Base-by-base conservation (phyloP, 2,888 invertebrate species). In the Thymelicus sylvestris region DNA sequence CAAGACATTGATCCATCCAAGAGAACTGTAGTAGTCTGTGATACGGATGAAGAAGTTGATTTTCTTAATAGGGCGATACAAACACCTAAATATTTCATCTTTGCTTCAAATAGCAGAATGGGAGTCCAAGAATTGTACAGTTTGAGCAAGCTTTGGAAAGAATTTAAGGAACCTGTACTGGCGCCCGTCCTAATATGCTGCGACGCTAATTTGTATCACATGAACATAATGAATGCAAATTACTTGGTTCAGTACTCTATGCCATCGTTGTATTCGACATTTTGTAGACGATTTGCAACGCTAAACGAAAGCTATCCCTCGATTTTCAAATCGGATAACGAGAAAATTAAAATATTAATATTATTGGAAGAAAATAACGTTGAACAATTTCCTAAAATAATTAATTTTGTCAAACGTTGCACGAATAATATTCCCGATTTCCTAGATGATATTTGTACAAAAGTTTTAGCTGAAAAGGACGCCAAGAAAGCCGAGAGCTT, bases 221-320 rank as follows among this genome's bases (percentile, higher is more conserved):
- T 97, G 67, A 93, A 95, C 72, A 90, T 97, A 7, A 95, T 95
- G 0, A 94, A 96, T 82, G 96, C 96, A 0, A 92, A 95, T 65
- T 93, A 95, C 78, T 86, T 97, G 41, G 92, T 98, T 15, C 97
- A 97, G 83, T 97, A 95, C 86, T 96, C 96, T 2, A 84, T 97
- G 75, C 96, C 96, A 0, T 80, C 87, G 39, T 88, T 94, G 0
- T 96, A 96, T 85, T 95, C 96, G 0, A 93, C 94, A 80, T 97
- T 97, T 82, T 95, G 95, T 61, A 95, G 94, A 79, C 91, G 97
- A 72, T 96, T 97, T 81, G 94, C 95, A 0, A 95, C 95, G 31
- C 87, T 97, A 57, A 94, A 95, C 71, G 94, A 96, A 74, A 95
- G 95, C 80, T 96, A 96, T 79, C 82, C 86, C 10, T 91, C 92